These are phyloP conservation scores for Bambusicola thoracicus DNA, from an alignment of 2,113 vertebrate genomes.

Conservation along the genomic window DNA sequence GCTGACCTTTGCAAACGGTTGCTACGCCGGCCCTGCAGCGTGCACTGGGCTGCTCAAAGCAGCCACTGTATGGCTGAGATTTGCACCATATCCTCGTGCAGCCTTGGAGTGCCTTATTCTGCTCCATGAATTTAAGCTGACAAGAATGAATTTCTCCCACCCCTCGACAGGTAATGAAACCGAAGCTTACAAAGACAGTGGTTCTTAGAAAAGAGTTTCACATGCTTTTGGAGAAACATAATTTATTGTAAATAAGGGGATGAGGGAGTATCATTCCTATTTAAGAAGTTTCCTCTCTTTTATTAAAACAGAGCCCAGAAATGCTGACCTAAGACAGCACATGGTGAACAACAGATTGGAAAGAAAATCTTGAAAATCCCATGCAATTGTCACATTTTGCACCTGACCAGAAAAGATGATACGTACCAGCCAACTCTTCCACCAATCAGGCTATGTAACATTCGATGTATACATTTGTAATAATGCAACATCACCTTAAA, in stretches of 20 bases:
- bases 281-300: not conserved
- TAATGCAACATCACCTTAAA: not conserved
- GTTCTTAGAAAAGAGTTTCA: not conserved
- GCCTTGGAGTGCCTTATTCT: not conserved
- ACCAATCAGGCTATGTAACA: not conserved
- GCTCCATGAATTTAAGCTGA: not conserved
- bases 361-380: not conserved
- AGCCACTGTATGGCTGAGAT: not conserved
- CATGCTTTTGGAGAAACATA: not conserved
- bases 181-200: not conserved
- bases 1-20: conserved; percentile 12
- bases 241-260: not conserved
- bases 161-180: not conserved
- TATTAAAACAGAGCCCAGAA: not conserved
- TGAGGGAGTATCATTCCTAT: not conserved
- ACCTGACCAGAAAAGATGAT: not conserved
- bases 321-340: not conserved
- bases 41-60: not conserved
- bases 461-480: not conserved
- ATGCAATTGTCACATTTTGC: not conserved
- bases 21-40: not conserved
- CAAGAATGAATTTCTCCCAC: not conserved
- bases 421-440: not conserved
- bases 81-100: not conserved
- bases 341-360: not conserved